Evolutionary conservation across 2,888 invertebrate species (phyloP), one percentile per base, ranked within the genome.

Genomic region (Cancer borealis): DNA sequence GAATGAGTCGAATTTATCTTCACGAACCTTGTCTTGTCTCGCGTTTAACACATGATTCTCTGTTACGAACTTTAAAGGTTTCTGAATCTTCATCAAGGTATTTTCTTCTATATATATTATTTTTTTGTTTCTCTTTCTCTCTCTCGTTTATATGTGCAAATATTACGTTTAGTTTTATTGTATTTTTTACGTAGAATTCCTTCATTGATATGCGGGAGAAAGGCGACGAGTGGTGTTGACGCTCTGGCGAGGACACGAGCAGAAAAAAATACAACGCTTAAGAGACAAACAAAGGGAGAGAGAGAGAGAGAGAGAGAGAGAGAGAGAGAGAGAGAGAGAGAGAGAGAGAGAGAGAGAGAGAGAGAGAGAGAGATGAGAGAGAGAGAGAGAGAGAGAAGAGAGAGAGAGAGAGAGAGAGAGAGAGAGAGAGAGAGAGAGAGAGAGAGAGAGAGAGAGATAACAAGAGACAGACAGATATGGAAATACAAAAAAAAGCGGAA

Each of bases 381-480:
- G 3, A n/a, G 17, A 12, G 6, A 5, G 79, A n/a, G 4, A 6
- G 26, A 26, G 73, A 73, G 73, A n/a, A 73, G 73, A 73, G n/a
- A 60, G 60, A 60, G 60, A 60, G 60, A 60, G 60, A 60, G 60
- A 60, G 60, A 60, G 60, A 60, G 60, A 66, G 66, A 66, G 66
- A 66, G 66, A 66, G 66, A 66, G 66, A 66, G 66, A 66, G 66
- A 66, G 66, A 66, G 66, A 66, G 66, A 66, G 66, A 66, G 66
- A 66, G 66, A 66, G 66, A 66, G 66, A 66, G 66, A 66, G 66
- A 66, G 30, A 30, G 30, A 30, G 30, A 30, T 10, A 79, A 3
- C 10, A 26, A 30, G 79, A 39, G 39, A 39, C 2, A 21, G 66
- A 14, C 66, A 66, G 66, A 66, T 0, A 66, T 0, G 54, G 10